phyloP scores from a whole-genome alignment of 2,113 vertebrate genomes.

The Cynocephalus volans region DNA sequence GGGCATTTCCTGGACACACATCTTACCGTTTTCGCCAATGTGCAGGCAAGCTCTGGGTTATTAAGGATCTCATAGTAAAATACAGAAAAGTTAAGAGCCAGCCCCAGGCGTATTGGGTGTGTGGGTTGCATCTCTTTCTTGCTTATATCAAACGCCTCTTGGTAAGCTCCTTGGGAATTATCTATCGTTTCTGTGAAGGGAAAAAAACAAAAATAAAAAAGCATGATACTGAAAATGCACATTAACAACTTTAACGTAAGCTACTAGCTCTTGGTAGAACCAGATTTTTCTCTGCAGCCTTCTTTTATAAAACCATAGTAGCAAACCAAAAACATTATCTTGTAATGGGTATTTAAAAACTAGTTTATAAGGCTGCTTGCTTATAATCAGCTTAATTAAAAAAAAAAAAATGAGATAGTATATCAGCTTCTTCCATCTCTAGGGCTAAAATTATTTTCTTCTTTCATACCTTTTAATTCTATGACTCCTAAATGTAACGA shows the following conservation, averaged over 20 bases:
- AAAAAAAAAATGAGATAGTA: not conserved
- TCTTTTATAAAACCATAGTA: not conserved
- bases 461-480: not conserved
- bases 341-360: not conserved
- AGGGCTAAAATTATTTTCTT: not conserved
- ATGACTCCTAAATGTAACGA: slow-evolving; percentile 21
- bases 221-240: not conserved
- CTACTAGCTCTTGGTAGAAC: not conserved
- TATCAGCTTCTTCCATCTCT: not conserved
- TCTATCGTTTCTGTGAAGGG: slow-evolving; percentile 92
- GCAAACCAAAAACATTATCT: not conserved
- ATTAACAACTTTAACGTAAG: not conserved
- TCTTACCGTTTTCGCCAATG: slow-evolving; percentile 95
- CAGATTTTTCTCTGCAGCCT: not conserved
- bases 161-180: slow-evolving; percentile 95
- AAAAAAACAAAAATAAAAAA: not conserved
- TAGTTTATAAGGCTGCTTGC: not conserved
- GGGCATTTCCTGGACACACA: not conserved
- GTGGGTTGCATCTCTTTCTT: slow-evolving; percentile 95
- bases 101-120: slow-evolving; percentile 97
- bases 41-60: slow-evolving; percentile 96
- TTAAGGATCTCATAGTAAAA: slow-evolving; percentile 99
- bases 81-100: slow-evolving; percentile 99
- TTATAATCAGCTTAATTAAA: slow-evolving; percentile 41
- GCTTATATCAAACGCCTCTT: slow-evolving; percentile 95